These are phyloP conservation scores for Drosophila paranaensis DNA, from an alignment of 2,888 invertebrate species.

Conservation along the genomic window DNA sequence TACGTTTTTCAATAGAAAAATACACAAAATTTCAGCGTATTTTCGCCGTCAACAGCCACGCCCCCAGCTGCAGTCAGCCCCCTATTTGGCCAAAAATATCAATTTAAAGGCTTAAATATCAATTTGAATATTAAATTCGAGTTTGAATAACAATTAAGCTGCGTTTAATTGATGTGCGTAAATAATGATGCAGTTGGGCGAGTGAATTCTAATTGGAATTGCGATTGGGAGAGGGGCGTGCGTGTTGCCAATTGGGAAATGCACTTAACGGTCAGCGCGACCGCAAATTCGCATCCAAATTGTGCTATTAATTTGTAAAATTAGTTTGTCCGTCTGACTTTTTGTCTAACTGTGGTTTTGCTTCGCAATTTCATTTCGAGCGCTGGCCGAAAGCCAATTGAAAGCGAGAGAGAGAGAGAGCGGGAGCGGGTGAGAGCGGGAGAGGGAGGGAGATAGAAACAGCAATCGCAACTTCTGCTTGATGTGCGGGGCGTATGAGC, in stretches of 20 bases:
- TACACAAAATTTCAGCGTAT: too few species aligned
- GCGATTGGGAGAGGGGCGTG: neutral
- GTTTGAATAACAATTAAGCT: constrained; percentile 10
- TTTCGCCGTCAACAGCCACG: constrained; percentile 9
- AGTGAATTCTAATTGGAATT: constrained; percentile 24
- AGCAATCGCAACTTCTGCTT: constrained; percentile 42
- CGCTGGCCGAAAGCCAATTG: constrained; percentile 66
- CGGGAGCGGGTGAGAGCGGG: neutral
- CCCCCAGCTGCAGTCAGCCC: neutral
- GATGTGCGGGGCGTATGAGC: constrained; percentile 49
- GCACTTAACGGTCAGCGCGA: constrained; percentile 47
- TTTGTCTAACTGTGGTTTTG: constrained; percentile 70
- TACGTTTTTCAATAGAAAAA: constrained; percentile 1
- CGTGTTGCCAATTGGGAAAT: constrained; percentile 37
- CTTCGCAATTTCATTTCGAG: constrained; percentile 56
- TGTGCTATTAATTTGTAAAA: constrained; percentile 72
- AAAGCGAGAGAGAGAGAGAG: neutral
- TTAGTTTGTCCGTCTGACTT: constrained; percentile 54
- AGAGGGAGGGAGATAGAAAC: neutral
- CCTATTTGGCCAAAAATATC: neutral
- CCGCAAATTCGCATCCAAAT: constrained; percentile 64
- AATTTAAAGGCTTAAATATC: neutral
- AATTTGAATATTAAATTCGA: neutral
- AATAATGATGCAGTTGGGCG: constrained; percentile 34
- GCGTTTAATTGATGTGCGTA: constrained; percentile 25